Base-by-base conservation (phyloP, 2,888 invertebrate genomes). In the Chymomyza procnemis region DNA sequence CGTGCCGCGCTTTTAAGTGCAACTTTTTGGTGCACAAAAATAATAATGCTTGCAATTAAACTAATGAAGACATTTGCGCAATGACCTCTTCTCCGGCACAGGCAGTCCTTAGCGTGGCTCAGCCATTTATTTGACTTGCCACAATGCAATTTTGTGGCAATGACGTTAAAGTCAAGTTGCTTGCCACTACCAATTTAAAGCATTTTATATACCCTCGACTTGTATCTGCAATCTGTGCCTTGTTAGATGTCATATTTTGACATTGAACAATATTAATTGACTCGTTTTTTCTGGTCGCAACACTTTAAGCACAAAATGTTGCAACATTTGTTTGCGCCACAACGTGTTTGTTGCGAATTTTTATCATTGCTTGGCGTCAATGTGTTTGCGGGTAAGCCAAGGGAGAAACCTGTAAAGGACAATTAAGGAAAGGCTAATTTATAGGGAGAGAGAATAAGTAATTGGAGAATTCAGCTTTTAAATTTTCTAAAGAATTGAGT, bases 41-140 rank as follows among this genome's bases (percentile, higher is more conserved):
- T 79, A 85, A 83, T 76, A 85, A 74, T 84, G 79, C 67, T 79
- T 78, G 83, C 79, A 83, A 83, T 87, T 87, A 82, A 87, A 87
- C 80, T 82, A 87, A 87, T 82, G 87, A 83, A 83, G 87, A 73
- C 85, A 80, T 82, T 82, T 78, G 65, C 47, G 34, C 21, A 12
- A 52, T 68, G 61, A 67, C 68, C 68, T 52, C 66, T 46, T 69
- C 21, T 19, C 2, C 21, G 12, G 22, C 22, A 14, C 50, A 30
- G 4, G 9, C 8, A 22, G 19, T 48, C 50, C 21, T 18, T 50
- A 8, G 26, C 26, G 5, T 26, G 26, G 12, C 26, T 41, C 34
- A 41, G 34, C 34, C 12, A 41, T 41, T 41, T 41, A 41, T 3
- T 12, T 41, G 34, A 41, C 50, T 48, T 30, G 16, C 60, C 22